Evolutionary conservation across 2,797 vertebrate species (phyloP).

Genomic region (Galago senegalensis): DNA sequence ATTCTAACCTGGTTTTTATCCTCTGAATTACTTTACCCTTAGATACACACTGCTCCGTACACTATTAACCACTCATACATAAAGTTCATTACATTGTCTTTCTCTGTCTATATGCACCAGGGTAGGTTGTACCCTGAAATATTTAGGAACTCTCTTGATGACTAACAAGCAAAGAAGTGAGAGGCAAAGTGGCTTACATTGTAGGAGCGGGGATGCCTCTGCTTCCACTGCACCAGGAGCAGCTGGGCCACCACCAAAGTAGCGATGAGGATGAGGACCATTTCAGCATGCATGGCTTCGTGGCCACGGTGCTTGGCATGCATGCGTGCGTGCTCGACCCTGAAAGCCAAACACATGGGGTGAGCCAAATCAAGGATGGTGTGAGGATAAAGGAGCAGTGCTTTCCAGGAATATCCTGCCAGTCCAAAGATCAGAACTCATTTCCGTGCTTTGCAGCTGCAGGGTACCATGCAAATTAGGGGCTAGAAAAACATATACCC

Average conservation of each 20-base stretch:
- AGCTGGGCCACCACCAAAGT: conserved; percentile 97
- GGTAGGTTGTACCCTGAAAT: neutral
- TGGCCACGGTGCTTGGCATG: conserved; percentile 99
- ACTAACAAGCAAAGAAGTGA: neutral
- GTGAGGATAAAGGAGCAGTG: neutral
- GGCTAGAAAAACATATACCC: neutral
- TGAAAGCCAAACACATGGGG: conserved; percentile 85
- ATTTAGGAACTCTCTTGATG: conserved; percentile 21
- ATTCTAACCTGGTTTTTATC: conserved; percentile 22
- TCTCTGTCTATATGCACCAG: conserved; percentile 11
- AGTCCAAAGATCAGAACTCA: conserved; percentile 9
- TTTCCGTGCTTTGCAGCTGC: neutral
- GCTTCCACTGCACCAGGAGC: conserved; percentile 99
- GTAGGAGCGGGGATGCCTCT: conserved; percentile 98
- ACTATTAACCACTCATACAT: conserved; percentile 31
- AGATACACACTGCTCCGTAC: neutral
- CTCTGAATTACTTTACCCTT: conserved; percentile 25
- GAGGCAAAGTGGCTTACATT: conserved; percentile 92
- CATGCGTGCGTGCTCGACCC: conserved; percentile 98
- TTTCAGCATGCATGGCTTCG: conserved; percentile 99
- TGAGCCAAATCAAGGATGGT: conserved; percentile 48
- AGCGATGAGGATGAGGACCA: conserved; percentile 99
- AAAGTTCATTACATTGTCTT: conserved; percentile 55
- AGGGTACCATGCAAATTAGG: conserved; percentile 3
- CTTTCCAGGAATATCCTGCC: neutral